Percentiles rank a stretch among this genome's conserved stretches.
phyloP scores from a whole-genome alignment of 2,797 vertebrate species.

The Thaleichthys pacificus region DNA sequence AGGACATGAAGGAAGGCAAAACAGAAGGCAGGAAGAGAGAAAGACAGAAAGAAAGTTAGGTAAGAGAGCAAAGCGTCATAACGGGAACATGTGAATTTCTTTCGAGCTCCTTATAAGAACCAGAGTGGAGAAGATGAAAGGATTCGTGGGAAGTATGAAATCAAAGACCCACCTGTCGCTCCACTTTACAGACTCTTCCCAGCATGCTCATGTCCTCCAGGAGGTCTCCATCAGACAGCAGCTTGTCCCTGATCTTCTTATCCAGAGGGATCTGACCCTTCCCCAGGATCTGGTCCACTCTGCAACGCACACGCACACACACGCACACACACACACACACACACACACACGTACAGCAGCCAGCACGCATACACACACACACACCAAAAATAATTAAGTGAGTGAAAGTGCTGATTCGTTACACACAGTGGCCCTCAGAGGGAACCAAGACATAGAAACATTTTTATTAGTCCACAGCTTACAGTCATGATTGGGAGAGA shows the following conservation, averaged over 20 bases:
- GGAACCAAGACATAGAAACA: neutral
- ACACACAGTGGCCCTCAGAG: neutral
- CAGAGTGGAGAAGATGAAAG: too few species aligned
- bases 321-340: conserved; percentile 11
- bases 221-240: conserved; percentile 86
- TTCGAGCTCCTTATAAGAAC: too few species aligned
- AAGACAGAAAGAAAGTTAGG: too few species aligned
- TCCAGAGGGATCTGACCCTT: conserved; percentile 95
- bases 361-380: conserved; percentile 26
- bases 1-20: neutral
- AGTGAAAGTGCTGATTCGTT: too few species aligned
- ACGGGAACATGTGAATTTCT: too few species aligned
- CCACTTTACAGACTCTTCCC: conserved; percentile 95
- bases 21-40: neutral
- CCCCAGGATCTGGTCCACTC: conserved; percentile 96
- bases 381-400: conserved; percentile 5
- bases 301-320: conserved; percentile 62
- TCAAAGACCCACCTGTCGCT: conserved; percentile 83
- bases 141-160: too few species aligned
- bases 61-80: too few species aligned
- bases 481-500: too few species aligned
- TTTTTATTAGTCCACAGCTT: neutral
- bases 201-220: conserved; percentile 96
- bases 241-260: conserved; percentile 92
- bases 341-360: conserved; percentile 11